These are phyloP conservation scores for Zaprionus vittiger DNA, from an alignment of 1,140 invertebrate genomes.

Conservation along the genomic window DNA sequence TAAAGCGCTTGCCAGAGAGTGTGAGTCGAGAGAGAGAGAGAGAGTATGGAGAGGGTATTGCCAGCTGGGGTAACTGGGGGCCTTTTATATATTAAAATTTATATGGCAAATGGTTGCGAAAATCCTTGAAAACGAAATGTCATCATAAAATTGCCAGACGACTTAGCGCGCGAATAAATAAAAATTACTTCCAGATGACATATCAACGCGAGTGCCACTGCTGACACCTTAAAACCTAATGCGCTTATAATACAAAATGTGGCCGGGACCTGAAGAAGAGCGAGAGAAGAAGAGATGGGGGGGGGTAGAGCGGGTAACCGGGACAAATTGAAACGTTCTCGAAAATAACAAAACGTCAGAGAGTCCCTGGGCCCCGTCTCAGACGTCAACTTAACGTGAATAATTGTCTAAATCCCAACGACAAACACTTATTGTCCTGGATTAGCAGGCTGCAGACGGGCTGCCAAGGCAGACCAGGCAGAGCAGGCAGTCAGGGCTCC, in stretches of 20 bases:
- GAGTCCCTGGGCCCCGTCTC: constrained; percentile 68
- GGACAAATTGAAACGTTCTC: constrained; percentile 75
- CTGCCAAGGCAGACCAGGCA: constrained; percentile 29
- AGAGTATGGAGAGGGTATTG: constrained; percentile 6
- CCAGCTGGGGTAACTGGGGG: constrained; percentile 13
- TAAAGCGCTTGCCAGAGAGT: constrained; percentile 67
- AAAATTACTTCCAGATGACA: constrained; percentile 82
- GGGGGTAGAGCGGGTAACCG: constrained; percentile 47
- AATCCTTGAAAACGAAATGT: constrained; percentile 80
- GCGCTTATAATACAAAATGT: constrained; percentile 82
- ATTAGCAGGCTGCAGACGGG: constrained; percentile 71
- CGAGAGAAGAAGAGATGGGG: neutral
- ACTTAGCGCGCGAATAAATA: constrained; percentile 79
- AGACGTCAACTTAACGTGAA: constrained; percentile 83
- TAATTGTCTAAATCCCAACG: constrained; percentile 83
- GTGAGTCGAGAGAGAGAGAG: neutral
- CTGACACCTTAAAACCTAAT: constrained; percentile 83
- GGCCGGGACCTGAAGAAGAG: constrained; percentile 19
- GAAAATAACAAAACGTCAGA: constrained; percentile 47
- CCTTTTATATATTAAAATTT: constrained; percentile 72
- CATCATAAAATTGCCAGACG: constrained; percentile 82
- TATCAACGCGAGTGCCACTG: constrained; percentile 74
- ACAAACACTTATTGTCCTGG: constrained; percentile 83
- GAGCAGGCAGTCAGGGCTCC: neutral
- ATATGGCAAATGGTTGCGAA: constrained; percentile 70